Evolutionary conservation across 2,888 invertebrate genomes (phyloP), one percentile per base, ranked within the genome.

Genomic region (Eustalomyia histrio): DNA sequence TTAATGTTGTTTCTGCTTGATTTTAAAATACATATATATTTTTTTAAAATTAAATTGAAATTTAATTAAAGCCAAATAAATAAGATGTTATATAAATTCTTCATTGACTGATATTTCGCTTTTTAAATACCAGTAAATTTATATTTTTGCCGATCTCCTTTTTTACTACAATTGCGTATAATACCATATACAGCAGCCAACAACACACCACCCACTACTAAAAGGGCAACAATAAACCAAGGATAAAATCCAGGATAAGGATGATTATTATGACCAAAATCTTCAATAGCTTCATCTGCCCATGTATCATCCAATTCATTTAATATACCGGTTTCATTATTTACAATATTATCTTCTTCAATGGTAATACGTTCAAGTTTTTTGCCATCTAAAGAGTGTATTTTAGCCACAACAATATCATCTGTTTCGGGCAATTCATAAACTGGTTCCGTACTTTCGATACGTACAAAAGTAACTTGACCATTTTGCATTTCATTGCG

Each of bases 401-500:
- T 76, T 21, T 80, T 80, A 4, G 83, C 72, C 14, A 74, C 43
- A 47, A 83, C 82, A 14, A 86, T 84, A 76, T 86, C 86, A 43
- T 84, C 81, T 0, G 84, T 85, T 60, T 88, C 88, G 1, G 85
- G 84, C 6, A 85, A 79, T 72, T 88, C 88, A 63, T 86, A 89
- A 1, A 85, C 89, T 1, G 89, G 89, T 63, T 89, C 89, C 2
- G 87, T 86, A 50, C 84, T 84, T 17, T 89, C 88, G 24, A 89
- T 89, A 9, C 86, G 85, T 0, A 86, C 81, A 57, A 89, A 85
- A 0, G 85, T 85, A 2, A 87, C 84, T 14, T 82, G 79, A 0
- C 85, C 87, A 8, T 83, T 79, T 1, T 80, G 61, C 12, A 89
- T 76, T 9, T 86, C 82, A 50, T 85, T 83, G n/a, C 83, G 86